A percentile compares a stretch with the other conserved stretches of the same genome.
phyloP scores from a whole-genome alignment of 2,113 vertebrate genomes.

The Rhea americana region DNA sequence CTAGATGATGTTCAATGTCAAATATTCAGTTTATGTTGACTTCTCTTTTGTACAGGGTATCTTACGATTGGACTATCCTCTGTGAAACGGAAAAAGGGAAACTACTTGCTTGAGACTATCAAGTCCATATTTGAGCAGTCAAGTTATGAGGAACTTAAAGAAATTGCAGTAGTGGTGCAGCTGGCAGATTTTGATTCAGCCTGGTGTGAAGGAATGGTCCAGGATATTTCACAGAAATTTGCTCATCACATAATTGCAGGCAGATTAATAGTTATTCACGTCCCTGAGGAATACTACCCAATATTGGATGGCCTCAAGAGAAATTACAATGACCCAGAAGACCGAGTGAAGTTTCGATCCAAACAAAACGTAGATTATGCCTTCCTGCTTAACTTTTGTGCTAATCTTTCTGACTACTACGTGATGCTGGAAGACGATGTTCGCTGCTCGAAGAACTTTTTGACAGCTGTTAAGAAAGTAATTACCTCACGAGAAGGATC shows the following conservation, averaged over 20 bases:
- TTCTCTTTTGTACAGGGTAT: slow-evolving; percentile 82
- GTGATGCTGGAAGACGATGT: slow-evolving; percentile 98
- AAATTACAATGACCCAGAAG: slow-evolving; percentile 98
- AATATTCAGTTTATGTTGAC: not conserved
- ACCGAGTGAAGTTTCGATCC: slow-evolving; percentile 94
- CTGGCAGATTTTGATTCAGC: slow-evolving; percentile 91
- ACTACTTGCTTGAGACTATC: slow-evolving; percentile 95
- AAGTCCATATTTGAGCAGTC: slow-evolving; percentile 97
- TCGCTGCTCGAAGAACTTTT: slow-evolving; percentile 93
- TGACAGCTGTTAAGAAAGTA: slow-evolving; percentile 96
- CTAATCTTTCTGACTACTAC: slow-evolving; percentile 97
- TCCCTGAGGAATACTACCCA: slow-evolving; percentile 94
- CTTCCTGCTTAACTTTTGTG: slow-evolving; percentile 93
- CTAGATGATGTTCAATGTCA: not conserved
- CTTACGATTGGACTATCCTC: slow-evolving; percentile 96
- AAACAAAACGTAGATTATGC: slow-evolving; percentile 97
- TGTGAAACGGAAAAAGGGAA: slow-evolving; percentile 93
- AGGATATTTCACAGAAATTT: slow-evolving; percentile 95
- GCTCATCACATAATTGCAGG: slow-evolving; percentile 97
- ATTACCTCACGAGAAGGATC: slow-evolving; percentile 93
- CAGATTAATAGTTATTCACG: slow-evolving; percentile 92
- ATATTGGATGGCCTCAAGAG: slow-evolving; percentile 92
- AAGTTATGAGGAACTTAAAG: slow-evolving; percentile 95
- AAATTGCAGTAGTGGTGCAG: slow-evolving; percentile 94
- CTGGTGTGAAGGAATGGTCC: slow-evolving; percentile 92